Percentiles rank a stretch among this genome's conserved stretches.
Conservation (phyloP, 1,140 invertebrate species). For the Drosophila quadrilineata region DNA sequence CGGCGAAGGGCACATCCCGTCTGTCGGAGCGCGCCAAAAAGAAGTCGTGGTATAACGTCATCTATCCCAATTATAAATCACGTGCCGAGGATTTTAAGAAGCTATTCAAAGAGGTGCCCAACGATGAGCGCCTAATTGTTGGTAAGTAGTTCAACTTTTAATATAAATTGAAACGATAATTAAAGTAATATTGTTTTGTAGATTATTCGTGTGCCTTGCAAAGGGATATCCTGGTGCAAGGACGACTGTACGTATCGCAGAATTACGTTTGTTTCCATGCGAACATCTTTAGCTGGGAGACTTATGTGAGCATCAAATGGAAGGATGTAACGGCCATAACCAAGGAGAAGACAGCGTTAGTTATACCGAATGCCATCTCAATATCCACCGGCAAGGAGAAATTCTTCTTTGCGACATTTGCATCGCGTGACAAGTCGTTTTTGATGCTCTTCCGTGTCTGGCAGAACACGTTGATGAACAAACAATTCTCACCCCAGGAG, state of each 20-base stretch:
- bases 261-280: conserved; percentile 97
- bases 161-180: neutral
- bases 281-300: conserved; percentile 97
- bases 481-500: conserved; percentile 92
- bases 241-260: conserved; percentile 94
- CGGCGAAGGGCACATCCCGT: conserved; percentile 67
- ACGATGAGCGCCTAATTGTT: conserved; percentile 94
- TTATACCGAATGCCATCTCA: conserved; percentile 97
- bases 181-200: conserved; percentile 73
- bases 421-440: conserved; percentile 95
- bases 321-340: conserved; percentile 95
- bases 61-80: conserved; percentile 96
- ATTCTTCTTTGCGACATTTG: conserved; percentile 96
- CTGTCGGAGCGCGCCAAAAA: conserved; percentile 85
- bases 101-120: conserved; percentile 95
- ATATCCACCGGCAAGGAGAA: conserved; percentile 92
- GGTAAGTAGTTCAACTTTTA: conserved; percentile 85
- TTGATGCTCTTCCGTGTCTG: conserved; percentile 97
- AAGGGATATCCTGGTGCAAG: conserved; percentile 95
- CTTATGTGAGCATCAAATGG: conserved; percentile 89
- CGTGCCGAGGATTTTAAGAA: conserved; percentile 95
- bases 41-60: conserved; percentile 93
- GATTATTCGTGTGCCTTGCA: conserved; percentile 98
- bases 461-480: conserved; percentile 96
- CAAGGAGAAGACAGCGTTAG: conserved; percentile 94